A percentile compares a stretch with the other conserved stretches of the same genome.
Conservation (phyloP, 2,113 vertebrate genomes). For the Brevimyrus niger region DNA sequence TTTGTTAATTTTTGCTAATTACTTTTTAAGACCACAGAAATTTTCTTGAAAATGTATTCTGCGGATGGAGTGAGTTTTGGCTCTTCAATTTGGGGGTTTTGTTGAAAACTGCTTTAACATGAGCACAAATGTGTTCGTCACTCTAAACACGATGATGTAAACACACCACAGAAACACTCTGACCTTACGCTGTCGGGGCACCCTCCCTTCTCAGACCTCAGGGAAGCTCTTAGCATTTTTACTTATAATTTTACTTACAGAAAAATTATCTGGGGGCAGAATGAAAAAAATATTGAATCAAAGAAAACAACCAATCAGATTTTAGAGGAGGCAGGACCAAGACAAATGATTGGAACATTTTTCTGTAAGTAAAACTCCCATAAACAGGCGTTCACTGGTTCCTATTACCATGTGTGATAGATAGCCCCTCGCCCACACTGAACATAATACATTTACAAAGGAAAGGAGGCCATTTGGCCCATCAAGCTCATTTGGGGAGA, state of each 20-base stretch:
- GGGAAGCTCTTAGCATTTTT: background rate
- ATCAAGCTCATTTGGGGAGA: too few species aligned
- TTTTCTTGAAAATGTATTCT: background rate
- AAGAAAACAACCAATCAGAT: too few species aligned
- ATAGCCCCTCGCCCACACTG: background rate
- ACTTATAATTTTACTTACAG: too few species aligned
- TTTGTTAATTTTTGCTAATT: too few species aligned
- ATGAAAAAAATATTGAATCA: too few species aligned
- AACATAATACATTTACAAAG: too few species aligned
- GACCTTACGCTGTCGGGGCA: background rate
- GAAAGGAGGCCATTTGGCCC: too few species aligned
- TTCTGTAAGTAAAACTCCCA: background rate
- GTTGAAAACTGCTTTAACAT: background rate
- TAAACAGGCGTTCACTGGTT: background rate
- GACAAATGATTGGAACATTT: background rate
- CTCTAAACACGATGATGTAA: background rate
- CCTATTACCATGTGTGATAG: background rate
- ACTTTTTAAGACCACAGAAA: too few species aligned
- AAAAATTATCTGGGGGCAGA: too few species aligned
- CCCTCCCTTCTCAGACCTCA: background rate
- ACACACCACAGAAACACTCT: background rate
- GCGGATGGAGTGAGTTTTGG: background rate
- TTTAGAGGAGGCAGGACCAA: too few species aligned
- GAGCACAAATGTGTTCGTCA: background rate
- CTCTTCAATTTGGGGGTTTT: background rate